These are phyloP conservation scores for Monopterus albus DNA, from an alignment of 2,113 vertebrate genomes.

Conservation along the genomic window DNA sequence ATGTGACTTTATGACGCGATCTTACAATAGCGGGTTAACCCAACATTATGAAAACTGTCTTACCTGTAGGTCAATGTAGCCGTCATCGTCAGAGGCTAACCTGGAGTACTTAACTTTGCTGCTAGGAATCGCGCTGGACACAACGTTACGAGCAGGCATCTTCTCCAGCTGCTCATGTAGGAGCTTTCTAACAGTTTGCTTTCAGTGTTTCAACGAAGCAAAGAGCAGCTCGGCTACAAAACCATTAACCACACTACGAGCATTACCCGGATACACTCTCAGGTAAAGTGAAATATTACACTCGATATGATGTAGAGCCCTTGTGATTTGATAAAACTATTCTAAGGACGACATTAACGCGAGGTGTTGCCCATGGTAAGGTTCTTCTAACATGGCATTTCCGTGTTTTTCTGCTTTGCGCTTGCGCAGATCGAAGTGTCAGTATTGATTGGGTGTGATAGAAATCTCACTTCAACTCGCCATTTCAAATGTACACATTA, in stretches of 20 bases:
- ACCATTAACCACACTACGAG: neutral
- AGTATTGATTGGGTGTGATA: neutral
- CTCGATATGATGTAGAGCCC: neutral
- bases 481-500: neutral
- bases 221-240: constrained; percentile 16
- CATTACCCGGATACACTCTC: no score
- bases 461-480: neutral
- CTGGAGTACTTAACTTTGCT: constrained; percentile 94
- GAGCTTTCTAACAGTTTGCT: constrained; percentile 10
- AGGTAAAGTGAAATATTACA: neutral
- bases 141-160: constrained; percentile 89
- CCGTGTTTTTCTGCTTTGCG: constrained; percentile 50
- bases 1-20: neutral
- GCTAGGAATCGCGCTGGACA: constrained; percentile 81
- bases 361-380: neutral
- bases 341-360: neutral
- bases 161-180: constrained; percentile 46
- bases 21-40: no score
- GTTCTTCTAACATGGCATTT: constrained; percentile 7
- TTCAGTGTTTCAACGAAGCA: neutral
- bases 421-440: constrained; percentile 35
- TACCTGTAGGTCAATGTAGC: constrained; percentile 98
- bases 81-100: constrained; percentile 91
- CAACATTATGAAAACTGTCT: neutral
- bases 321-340: neutral